These are phyloP conservation scores for Aptenodytes patagonicus DNA, from an alignment of 2,113 vertebrate genomes.

Conservation along the genomic window DNA sequence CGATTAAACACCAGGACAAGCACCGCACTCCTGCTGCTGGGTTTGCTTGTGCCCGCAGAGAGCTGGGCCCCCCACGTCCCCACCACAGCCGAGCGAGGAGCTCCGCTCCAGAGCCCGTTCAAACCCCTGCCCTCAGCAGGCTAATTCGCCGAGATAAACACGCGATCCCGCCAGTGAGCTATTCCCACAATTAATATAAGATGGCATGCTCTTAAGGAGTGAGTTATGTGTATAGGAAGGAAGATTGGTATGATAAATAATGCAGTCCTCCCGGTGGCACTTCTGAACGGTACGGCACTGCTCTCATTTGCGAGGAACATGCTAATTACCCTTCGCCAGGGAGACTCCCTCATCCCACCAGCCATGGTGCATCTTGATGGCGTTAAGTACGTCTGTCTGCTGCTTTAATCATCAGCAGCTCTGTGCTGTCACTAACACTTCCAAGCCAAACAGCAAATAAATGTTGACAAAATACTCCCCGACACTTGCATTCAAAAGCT, in stretches of 20 bases:
- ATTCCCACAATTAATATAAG: background rate
- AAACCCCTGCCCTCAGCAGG: background rate
- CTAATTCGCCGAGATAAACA: background rate
- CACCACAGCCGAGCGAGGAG: rapidly evolving
- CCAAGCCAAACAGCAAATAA: conserved; percentile 25
- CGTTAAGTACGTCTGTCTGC: background rate
- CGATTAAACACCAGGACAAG: background rate
- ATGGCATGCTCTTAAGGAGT: background rate
- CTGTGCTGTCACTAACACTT: background rate
- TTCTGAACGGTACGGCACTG: background rate
- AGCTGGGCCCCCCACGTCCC: rapidly evolving
- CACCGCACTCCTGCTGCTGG: rapidly evolving
- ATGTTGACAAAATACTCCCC: conserved; percentile 65
- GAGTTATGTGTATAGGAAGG: background rate
- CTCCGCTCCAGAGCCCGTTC: background rate
- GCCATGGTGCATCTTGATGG: background rate
- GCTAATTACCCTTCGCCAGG: background rate
- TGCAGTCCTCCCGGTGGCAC: background rate
- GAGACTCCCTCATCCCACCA: background rate
- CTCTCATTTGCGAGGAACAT: background rate
- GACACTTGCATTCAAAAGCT: background rate
- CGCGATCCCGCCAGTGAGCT: background rate
- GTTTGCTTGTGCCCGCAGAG: rapidly evolving
- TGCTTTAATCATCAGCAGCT: conserved; percentile 24
- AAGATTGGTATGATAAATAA: background rate